Evolutionary conservation across 1,140 invertebrate species (phyloP).

Genomic region (Aleiodes sp.): DNA sequence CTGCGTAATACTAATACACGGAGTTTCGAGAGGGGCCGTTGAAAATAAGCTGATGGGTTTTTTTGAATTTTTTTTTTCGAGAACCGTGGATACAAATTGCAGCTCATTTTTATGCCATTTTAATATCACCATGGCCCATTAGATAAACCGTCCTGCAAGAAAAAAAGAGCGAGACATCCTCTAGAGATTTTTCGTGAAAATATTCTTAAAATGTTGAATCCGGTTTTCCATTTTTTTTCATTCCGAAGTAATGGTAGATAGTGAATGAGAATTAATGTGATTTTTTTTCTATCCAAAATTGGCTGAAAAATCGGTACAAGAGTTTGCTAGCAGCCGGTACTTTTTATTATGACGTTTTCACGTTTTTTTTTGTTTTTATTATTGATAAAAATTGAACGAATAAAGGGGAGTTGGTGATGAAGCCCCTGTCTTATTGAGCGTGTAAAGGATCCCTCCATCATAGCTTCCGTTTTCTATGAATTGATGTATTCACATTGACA

Average conservation of each 20-base stretch:
- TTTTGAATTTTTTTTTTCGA: slow-evolving; percentile 16
- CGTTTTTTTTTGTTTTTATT: no score
- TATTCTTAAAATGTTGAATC: neutral
- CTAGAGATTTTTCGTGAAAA: neutral
- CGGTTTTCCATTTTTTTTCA: slow-evolving; percentile 7
- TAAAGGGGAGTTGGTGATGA: neutral
- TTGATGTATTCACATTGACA: neutral
- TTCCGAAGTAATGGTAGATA: neutral
- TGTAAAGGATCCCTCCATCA: neutral
- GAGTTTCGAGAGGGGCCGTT: slow-evolving; percentile 29
- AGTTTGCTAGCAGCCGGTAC: neutral
- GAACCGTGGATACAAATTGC: slow-evolving; percentile 65
- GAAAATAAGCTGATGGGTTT: slow-evolving; percentile 39
- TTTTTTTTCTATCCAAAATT: slow-evolving; percentile 4
- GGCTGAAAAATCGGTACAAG: slow-evolving; percentile 10
- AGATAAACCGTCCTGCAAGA: slow-evolving; percentile 58
- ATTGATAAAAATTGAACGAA: neutral
- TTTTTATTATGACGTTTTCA: neutral
- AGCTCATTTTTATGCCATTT: slow-evolving; percentile 67
- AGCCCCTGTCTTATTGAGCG: neutral
- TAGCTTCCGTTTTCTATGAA: neutral
- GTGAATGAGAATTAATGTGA: slow-evolving; percentile 10
- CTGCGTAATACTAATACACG: slow-evolving; percentile 18
- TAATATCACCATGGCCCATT: slow-evolving; percentile 66
- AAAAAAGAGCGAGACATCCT: neutral